Evolutionary conservation across 2,888 invertebrate genomes (phyloP).

Genomic region (Pseudococcus jackbeardsleyi): DNA sequence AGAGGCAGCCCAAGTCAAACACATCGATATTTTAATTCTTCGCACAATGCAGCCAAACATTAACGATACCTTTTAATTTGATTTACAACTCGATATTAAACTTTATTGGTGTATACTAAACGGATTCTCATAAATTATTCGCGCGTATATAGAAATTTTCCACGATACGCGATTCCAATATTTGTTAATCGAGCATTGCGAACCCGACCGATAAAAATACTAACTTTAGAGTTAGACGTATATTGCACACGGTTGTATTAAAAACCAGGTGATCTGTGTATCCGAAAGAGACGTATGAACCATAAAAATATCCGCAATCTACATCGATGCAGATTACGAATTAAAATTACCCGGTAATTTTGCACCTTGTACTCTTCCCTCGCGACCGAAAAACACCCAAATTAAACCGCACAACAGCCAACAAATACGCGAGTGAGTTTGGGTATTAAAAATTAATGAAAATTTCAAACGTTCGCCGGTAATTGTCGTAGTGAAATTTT

Average conservation of each 20-base stretch:
- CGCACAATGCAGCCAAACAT: slow-evolving; percentile 38
- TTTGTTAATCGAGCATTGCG: slow-evolving; percentile 2
- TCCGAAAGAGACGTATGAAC: not conserved
- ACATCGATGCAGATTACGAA: not conserved
- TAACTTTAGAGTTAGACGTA: not conserved
- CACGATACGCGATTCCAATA: not conserved
- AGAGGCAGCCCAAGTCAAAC: not conserved
- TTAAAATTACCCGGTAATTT: not conserved
- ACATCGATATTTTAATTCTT: slow-evolving; percentile 38
- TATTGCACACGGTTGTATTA: not conserved
- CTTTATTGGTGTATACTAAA: slow-evolving; percentile 31
- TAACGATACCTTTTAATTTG: slow-evolving; percentile 44
- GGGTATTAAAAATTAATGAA: slow-evolving; percentile 20
- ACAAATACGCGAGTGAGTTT: not conserved
- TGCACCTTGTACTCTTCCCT: not conserved
- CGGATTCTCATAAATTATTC: slow-evolving; percentile 19
- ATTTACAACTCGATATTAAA: slow-evolving; percentile 41
- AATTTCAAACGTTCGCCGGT: not conserved
- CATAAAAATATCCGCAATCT: not conserved
- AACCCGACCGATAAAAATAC: slow-evolving; percentile 25
- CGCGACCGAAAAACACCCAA: not conserved
- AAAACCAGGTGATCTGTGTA: not conserved
- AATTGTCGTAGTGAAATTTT: slow-evolving; percentile 23
- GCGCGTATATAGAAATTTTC: not conserved
- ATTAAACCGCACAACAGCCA: not conserved